Conservation (phyloP, 2,113 vertebrate species). For the Bungarus multicinctus region DNA sequence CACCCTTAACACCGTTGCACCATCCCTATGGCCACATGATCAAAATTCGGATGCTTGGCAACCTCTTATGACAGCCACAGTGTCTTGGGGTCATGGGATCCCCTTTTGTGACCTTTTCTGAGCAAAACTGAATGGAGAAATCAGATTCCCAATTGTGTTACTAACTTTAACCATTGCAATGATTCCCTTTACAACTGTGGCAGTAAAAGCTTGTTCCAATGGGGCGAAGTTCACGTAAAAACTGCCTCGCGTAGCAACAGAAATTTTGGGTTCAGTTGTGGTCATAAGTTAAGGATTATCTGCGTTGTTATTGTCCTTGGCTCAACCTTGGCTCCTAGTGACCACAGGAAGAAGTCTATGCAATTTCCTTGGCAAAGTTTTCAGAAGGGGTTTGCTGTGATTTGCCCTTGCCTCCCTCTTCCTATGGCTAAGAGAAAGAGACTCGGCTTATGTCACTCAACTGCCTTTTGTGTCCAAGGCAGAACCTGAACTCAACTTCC, state of each 20-base stretch:
- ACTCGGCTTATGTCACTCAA: neutral
- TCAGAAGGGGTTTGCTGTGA: neutral
- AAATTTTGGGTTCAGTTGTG: neutral
- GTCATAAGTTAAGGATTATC: neutral
- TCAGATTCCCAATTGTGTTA: neutral
- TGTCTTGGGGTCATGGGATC: neutral
- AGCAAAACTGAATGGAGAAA: neutral
- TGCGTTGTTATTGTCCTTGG: neutral
- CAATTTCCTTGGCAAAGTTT: neutral
- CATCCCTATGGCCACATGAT: neutral
- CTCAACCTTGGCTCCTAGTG: neutral
- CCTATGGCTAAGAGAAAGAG: neutral
- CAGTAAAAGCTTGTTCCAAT: too few species aligned
- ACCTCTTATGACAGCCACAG: neutral
- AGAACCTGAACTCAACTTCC: neutral
- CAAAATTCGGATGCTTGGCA: neutral
- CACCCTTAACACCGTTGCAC: neutral
- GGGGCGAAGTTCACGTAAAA: neutral
- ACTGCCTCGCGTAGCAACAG: neutral
- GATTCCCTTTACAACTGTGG: neutral
- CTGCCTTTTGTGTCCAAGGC: neutral
- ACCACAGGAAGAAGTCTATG: neutral
- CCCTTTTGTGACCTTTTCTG: neutral
- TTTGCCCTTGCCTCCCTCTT: neutral
- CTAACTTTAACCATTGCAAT: neutral